These are phyloP conservation scores for Machimus rusticus DNA, from an alignment of 2,888 invertebrate genomes.

Conservation along the genomic window DNA sequence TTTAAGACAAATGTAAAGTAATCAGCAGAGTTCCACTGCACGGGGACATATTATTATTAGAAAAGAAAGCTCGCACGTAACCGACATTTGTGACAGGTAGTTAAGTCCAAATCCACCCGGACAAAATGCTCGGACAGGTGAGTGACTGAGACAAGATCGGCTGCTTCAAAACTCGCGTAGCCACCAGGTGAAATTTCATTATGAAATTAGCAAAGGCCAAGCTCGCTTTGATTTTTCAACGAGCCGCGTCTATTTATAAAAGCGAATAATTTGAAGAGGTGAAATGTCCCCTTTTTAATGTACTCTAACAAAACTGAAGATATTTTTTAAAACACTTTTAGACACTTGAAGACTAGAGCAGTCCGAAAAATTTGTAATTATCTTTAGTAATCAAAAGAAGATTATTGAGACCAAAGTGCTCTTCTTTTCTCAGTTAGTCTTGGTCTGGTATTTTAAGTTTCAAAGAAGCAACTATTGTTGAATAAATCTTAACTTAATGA, in stretches of 20 bases:
- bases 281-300: not conserved
- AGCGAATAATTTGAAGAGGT: not conserved
- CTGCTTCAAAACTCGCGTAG: not conserved
- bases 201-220: not conserved
- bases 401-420: not conserved
- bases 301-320: not conserved
- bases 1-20: not conserved
- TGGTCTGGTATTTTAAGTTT: not conserved
- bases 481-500: not conserved
- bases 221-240: not conserved
- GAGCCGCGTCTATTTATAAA: not conserved
- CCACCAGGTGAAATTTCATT: not conserved
- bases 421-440: not conserved
- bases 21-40: not conserved
- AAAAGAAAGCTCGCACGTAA: not conserved
- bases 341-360: not conserved
- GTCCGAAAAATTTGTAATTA: not conserved
- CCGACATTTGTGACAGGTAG: not conserved
- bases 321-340: not conserved
- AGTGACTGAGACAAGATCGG: not conserved
- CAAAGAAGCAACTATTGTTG: not conserved
- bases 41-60: not conserved
- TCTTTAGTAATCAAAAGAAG: not conserved
- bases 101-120: not conserved
- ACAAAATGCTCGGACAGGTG: not conserved